phyloP scores from a whole-genome alignment of 2,113 vertebrate genomes.

The Ramphastos sulfuratus region DNA sequence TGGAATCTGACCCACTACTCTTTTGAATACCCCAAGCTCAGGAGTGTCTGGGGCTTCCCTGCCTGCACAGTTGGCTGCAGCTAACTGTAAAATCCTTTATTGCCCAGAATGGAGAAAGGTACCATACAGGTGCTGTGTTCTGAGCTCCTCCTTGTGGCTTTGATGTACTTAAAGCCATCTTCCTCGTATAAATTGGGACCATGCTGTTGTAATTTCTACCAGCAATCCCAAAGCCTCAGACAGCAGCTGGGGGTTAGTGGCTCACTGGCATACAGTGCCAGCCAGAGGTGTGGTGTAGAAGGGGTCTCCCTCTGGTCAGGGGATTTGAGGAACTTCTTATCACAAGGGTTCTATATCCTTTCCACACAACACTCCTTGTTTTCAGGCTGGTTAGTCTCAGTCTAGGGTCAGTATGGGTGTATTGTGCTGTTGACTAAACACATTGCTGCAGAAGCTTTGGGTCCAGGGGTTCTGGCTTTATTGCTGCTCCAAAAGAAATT shows the following conservation, averaged over 20 bases:
- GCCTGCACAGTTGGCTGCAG: background rate
- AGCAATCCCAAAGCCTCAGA: background rate
- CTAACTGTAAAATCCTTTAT: rapidly evolving
- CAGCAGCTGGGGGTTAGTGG: background rate
- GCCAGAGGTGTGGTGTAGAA: background rate
- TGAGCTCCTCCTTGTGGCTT: background rate
- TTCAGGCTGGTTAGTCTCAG: background rate
- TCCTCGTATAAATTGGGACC: background rate
- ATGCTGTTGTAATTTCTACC: background rate
- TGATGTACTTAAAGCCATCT: background rate
- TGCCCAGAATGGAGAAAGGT: background rate
- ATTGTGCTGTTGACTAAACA: rapidly evolving
- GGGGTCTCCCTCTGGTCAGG: background rate
- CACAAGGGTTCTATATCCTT: background rate
- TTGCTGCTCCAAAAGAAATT: background rate
- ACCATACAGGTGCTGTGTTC: background rate
- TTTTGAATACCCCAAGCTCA: background rate
- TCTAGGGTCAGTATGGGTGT: background rate
- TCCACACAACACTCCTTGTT: rapidly evolving
- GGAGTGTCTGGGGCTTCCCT: background rate
- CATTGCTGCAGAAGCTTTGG: background rate
- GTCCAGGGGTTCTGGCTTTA: background rate
- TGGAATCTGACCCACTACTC: background rate
- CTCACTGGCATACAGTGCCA: background rate
- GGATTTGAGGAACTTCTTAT: background rate